Evolutionary conservation across 2,113 vertebrate genomes (phyloP), one percentile per base, ranked within the genome.

Genomic region (human (Homo sapiens)): DNA sequence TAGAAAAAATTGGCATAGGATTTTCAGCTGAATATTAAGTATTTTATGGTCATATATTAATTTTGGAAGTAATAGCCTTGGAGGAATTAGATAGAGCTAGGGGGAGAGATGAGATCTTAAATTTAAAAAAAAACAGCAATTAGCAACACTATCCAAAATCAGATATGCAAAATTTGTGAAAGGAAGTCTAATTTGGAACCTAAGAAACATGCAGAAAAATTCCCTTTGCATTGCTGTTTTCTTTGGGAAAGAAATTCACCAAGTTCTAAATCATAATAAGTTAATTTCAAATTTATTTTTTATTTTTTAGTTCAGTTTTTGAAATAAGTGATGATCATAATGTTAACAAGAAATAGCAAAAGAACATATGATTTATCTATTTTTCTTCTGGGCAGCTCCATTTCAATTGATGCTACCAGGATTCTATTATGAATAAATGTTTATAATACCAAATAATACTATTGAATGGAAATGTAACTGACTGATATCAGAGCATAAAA

Each of bases 1-100:
- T n/a, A 90, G 85, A 75, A 72, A 87, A 68, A 48, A 64, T 38
- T 88, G 22, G 14, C 30, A 90, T 20, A 20, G 11, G 14, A 59
- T 96, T 93, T 95, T 92, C 52, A 95, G 35, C n/a, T 73, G 85
- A 78, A 68, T 66, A 85, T 82, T 92, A 79, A 89, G 20, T 92
- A 92, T 55, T 86, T 61, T 16, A 75, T 76, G 8, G 2, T 75
- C 9, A 93, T 66, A 70, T 1, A 7, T 90, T 93, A 76, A 96
- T 57, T 94, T 76, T 81, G 22, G 16, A 95, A 96, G 50, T 80
- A 75, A 83, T 2, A 92, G 25, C 20, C 27, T 50, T 64, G 38
- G 25, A n/a, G 12, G 12, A 73, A 82, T 90, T 30, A n/a, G 35
- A 82, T 2, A 70, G 61, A 96, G 32, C 16, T 59, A 40, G 22